Evolutionary conservation across 2,113 vertebrate species (phyloP).

Genomic region (Pluvialis apricaria): DNA sequence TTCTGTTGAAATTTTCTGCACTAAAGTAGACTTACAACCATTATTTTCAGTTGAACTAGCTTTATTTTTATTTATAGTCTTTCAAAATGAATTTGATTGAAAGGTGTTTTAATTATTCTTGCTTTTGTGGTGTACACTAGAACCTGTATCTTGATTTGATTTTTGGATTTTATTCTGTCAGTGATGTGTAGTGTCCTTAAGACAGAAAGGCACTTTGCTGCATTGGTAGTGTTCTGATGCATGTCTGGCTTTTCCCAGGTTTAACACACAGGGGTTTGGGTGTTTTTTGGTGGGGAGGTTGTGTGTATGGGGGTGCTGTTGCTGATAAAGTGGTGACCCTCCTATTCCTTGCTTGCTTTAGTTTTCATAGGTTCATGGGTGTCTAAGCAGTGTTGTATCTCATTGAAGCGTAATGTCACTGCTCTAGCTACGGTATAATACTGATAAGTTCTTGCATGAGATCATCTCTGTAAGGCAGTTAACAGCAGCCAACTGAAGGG

Average conservation of each 20-base stretch:
- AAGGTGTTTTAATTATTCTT: neutral
- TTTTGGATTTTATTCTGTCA: neutral
- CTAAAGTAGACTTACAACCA: neutral
- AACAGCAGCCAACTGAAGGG: neutral
- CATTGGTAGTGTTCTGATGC: neutral
- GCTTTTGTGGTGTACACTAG: neutral
- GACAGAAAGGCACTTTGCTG: neutral
- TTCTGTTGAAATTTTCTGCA: neutral
- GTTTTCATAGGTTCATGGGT: neutral
- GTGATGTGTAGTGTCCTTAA: neutral
- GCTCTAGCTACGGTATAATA: neutral
- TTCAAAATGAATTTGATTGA: neutral
- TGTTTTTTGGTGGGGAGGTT: neutral
- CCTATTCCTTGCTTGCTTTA: neutral
- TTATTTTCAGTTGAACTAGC: neutral
- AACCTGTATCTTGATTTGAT: neutral
- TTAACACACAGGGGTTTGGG: neutral
- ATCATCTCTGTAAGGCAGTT: neutral
- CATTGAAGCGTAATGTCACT: neutral
- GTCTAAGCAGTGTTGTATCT: neutral
- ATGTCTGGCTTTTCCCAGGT: neutral
- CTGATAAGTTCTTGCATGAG: neutral
- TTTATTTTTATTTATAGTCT: neutral
- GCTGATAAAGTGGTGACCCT: neutral
- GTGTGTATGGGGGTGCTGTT: neutral